Conservation (phyloP, 1,140 invertebrate genomes). For the Bicyclus anynana region DNA sequence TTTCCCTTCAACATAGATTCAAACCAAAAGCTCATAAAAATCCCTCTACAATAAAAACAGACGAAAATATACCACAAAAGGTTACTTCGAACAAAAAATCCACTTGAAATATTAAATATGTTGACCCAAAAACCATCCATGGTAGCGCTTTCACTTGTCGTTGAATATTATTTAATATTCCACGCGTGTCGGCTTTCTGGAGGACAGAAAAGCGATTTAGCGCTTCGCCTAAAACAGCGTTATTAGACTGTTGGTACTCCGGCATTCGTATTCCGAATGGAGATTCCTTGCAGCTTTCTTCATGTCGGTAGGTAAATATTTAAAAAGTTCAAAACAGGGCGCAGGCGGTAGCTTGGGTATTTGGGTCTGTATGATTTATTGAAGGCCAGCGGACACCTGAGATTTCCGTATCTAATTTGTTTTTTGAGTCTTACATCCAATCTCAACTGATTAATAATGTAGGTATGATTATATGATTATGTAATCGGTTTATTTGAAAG, state of each 20-base stretch:
- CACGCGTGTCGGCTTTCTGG: constrained; percentile 9
- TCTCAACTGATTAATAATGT: too few species aligned
- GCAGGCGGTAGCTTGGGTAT: too few species aligned
- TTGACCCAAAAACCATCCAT: constrained; percentile 4
- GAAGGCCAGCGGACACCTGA: too few species aligned
- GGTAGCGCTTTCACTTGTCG: constrained; percentile 1
- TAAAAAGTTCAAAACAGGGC: too few species aligned
- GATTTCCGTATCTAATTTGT: too few species aligned
- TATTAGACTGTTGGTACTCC: background rate
- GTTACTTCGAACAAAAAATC: background rate
- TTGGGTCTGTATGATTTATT: too few species aligned
- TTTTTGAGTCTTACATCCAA: too few species aligned
- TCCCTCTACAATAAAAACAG: background rate
- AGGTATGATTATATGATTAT: too few species aligned
- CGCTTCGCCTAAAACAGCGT: constrained; percentile 11
- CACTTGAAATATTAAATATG: background rate
- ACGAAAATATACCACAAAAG: background rate
- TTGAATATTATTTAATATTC: constrained; percentile 18
- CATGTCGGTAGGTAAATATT: background rate
- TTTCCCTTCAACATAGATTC: too few species aligned
- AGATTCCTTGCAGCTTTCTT: background rate
- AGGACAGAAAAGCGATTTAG: constrained; percentile 17
- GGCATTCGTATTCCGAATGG: background rate
- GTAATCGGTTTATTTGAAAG: too few species aligned
- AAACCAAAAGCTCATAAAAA: too few species aligned